Evolutionary conservation across 2,888 invertebrate genomes (phyloP).

Genomic region (Hemicrepidius hirtus): DNA sequence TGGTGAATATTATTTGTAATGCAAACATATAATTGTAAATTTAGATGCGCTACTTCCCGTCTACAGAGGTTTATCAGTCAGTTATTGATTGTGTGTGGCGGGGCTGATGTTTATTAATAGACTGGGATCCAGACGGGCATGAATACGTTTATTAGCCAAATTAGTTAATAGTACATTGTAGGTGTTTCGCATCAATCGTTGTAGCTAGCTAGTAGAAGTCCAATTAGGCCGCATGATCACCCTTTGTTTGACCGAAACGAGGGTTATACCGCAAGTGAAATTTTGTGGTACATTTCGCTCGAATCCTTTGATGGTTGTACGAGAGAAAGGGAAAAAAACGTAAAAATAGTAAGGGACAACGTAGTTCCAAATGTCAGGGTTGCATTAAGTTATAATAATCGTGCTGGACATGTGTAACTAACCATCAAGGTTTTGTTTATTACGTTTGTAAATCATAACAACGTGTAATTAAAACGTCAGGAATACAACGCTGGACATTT

Average conservation of each 20-base stretch:
- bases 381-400: slow-evolving; percentile 9
- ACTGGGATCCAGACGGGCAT: slow-evolving; percentile 44
- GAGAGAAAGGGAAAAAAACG: background rate
- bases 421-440: slow-evolving; percentile 23
- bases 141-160: slow-evolving; percentile 47
- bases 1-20: slow-evolving; percentile 30
- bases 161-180: slow-evolving; percentile 40
- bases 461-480: slow-evolving; percentile 29
- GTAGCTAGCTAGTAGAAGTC: background rate
- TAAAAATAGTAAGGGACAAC: slow-evolving; percentile 3
- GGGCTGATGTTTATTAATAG: slow-evolving; percentile 52
- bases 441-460: slow-evolving; percentile 25
- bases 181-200: slow-evolving; percentile 5
- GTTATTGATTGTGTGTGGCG: slow-evolving; percentile 49
- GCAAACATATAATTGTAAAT: slow-evolving; percentile 50
- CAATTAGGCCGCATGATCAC: slow-evolving; percentile 19
- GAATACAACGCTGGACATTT: slow-evolving; percentile 4
- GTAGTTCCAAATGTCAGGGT: background rate
- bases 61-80: slow-evolving; percentile 48
- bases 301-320: slow-evolving; percentile 27
- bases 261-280: slow-evolving; percentile 20
- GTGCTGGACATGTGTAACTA: slow-evolving; percentile 14
- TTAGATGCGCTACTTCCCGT: slow-evolving; percentile 50
- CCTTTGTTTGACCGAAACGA: slow-evolving; percentile 22
- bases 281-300: slow-evolving; percentile 34